phyloP scores from a whole-genome alignment of 2,888 invertebrate genomes.

The Ferdinandea cuprea region DNA sequence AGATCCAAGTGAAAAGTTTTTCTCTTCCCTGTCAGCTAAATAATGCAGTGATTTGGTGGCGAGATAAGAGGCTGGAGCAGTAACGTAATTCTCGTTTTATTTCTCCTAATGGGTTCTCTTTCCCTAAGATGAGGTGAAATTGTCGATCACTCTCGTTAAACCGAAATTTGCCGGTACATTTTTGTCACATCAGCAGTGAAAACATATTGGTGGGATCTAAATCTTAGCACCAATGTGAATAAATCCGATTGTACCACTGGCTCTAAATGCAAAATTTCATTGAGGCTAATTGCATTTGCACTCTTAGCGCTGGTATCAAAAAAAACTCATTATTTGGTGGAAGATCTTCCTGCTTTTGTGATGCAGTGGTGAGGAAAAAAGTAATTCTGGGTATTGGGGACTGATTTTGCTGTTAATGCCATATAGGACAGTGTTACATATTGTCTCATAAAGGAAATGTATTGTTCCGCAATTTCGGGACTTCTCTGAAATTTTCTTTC shows the following conservation, averaged over 20 bases:
- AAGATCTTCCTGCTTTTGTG: slow-evolving; percentile 17
- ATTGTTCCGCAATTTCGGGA: not conserved
- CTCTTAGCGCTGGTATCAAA: slow-evolving; percentile 34
- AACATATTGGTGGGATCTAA: slow-evolving; percentile 8
- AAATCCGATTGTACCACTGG: slow-evolving; percentile 10
- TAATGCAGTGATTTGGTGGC: slow-evolving; percentile 16
- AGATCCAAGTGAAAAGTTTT: not conserved
- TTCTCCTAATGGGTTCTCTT: slow-evolving; percentile 9
- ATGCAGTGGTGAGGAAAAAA: slow-evolving; percentile 38
- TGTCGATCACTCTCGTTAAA: not conserved
- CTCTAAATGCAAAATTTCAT: slow-evolving; percentile 11
- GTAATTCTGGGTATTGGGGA: slow-evolving; percentile 8
- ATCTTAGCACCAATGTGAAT: slow-evolving; percentile 5
- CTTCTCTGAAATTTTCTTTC: not conserved
- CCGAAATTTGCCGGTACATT: slow-evolving; percentile 15
- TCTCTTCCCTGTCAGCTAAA: not conserved
- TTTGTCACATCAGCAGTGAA: slow-evolving; percentile 17
- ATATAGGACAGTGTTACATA: not conserved
- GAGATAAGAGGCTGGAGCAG: slow-evolving; percentile 24
- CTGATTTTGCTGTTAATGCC: slow-evolving; percentile 75
- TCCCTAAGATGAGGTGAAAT: slow-evolving; percentile 20
- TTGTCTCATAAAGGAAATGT: not conserved
- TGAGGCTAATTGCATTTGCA: slow-evolving; percentile 14
- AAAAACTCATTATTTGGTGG: slow-evolving; percentile 24
- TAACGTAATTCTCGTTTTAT: slow-evolving; percentile 8